These are phyloP conservation scores for Dugesia japonica DNA, from an alignment of 2,888 invertebrate genomes.

Conservation along the genomic window DNA sequence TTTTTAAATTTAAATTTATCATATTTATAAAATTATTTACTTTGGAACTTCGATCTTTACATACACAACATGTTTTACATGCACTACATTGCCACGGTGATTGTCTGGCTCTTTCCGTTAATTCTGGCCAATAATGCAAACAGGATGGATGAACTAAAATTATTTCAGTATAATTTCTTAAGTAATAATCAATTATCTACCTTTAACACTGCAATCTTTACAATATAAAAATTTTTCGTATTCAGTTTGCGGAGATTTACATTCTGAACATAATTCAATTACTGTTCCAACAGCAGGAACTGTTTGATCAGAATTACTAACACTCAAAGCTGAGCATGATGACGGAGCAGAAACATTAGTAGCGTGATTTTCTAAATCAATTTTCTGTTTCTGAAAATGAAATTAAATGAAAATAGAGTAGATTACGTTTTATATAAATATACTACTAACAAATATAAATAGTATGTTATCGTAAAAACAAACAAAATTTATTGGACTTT, in stretches of 20 bases:
- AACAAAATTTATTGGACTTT: no score
- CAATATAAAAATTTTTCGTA: constrained; percentile 43
- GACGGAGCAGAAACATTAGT: constrained; percentile 10
- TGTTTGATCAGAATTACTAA: constrained; percentile 5
- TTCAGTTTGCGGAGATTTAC: constrained; percentile 12
- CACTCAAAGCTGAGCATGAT: not conserved
- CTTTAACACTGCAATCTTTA: constrained; percentile 46
- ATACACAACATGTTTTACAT: constrained; percentile 70
- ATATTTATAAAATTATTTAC: not conserved
- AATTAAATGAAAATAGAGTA: not conserved
- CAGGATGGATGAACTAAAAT: constrained; percentile 50
- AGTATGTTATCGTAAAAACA: not conserved
- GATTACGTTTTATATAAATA: not conserved
- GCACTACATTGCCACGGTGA: constrained; percentile 67
- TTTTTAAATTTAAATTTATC: not conserved
- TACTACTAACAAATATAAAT: not conserved
- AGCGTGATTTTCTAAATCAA: constrained; percentile 8
- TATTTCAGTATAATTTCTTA: no score
- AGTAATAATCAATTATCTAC: no score
- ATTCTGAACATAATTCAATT: not conserved
- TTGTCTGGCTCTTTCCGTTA: constrained; percentile 45
- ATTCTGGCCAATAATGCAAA: constrained; percentile 49
- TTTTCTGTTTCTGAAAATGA: not conserved
- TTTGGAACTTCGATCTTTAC: constrained; percentile 45
- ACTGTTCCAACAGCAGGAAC: not conserved